Evolutionary conservation across 2,888 invertebrate species (phyloP).

Genomic region (Pomacea canaliculata): DNA sequence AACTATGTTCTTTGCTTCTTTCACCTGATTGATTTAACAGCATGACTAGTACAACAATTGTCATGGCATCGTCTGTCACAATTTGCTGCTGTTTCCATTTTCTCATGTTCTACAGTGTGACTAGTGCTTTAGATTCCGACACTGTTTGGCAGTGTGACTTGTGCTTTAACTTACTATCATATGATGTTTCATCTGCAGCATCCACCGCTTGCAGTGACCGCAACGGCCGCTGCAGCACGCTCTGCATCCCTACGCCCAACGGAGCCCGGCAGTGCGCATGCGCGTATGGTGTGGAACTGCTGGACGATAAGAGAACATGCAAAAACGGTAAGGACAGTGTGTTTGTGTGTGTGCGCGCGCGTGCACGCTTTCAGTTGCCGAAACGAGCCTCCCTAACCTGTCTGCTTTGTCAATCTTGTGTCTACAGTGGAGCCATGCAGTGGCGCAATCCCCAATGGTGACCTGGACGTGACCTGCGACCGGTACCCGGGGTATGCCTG

Average conservation of each 20-base stretch:
- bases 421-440: conserved; percentile 11
- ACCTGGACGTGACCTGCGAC: conserved; percentile 9
- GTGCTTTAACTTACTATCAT: too few species aligned
- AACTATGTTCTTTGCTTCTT: too few species aligned
- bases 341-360: too few species aligned
- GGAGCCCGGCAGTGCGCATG: not conserved
- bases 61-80: too few species aligned
- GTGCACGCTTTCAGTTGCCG: too few species aligned
- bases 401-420: not conserved
- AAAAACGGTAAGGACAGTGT: not conserved
- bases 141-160: too few species aligned
- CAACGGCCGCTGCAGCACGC: conserved; percentile 23
- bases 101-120: too few species aligned
- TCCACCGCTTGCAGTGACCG: conserved; percentile 2
- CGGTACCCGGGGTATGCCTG: conserved; percentile 8
- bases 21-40: too few species aligned
- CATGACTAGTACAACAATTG: too few species aligned
- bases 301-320: conserved; percentile 12
- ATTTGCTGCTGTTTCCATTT: too few species aligned
- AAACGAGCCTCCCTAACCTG: too few species aligned
- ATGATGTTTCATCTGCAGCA: not conserved
- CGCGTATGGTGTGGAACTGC: not conserved
- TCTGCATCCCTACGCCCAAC: not conserved
- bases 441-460: not conserved
- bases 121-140: too few species aligned